These are phyloP conservation scores for Agrilus mali DNA, from an alignment of 2,888 invertebrate species.

Conservation along the genomic window DNA sequence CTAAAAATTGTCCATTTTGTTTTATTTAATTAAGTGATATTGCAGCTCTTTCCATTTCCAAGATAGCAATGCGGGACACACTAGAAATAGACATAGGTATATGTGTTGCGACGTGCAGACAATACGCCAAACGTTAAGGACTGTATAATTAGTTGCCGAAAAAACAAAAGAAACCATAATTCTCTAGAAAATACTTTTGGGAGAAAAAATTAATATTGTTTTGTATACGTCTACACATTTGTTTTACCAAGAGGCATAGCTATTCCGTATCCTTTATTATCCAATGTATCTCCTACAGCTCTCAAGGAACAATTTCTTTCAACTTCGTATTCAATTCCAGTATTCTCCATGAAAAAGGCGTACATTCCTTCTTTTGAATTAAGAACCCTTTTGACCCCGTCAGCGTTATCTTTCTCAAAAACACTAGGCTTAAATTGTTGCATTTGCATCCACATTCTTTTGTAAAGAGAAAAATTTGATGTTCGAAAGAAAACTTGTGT, in stretches of 20 bases:
- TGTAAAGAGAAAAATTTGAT: constrained; percentile 18
- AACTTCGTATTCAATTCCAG: constrained; percentile 83
- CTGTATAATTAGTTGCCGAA: too few species aligned
- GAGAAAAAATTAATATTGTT: too few species aligned
- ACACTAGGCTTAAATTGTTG: constrained; percentile 67
- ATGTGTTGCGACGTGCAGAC: too few species aligned
- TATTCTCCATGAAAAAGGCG: constrained; percentile 95
- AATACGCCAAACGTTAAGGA: too few species aligned
- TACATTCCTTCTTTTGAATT: constrained; percentile 67
- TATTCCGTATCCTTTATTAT: constrained; percentile 88
- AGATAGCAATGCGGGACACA: too few species aligned
- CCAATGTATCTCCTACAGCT: constrained; percentile 68
- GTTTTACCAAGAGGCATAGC: constrained; percentile 75
- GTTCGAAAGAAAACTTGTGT: constrained; percentile 74
- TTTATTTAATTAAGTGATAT: too few species aligned
- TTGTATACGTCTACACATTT: constrained; percentile 19
- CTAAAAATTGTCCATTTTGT: too few species aligned
- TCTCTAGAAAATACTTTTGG: too few species aligned
- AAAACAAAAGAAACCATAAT: too few species aligned
- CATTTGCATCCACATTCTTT: constrained; percentile 43
- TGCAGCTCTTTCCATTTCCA: too few species aligned
- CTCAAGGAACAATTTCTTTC: constrained; percentile 75
- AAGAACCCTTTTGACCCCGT: constrained; percentile 74
- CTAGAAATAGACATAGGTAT: too few species aligned
- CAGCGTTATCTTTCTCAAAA: constrained; percentile 68